Base-by-base conservation (phyloP, 2,888 invertebrate species). In the Antheraea assamensis region DNA sequence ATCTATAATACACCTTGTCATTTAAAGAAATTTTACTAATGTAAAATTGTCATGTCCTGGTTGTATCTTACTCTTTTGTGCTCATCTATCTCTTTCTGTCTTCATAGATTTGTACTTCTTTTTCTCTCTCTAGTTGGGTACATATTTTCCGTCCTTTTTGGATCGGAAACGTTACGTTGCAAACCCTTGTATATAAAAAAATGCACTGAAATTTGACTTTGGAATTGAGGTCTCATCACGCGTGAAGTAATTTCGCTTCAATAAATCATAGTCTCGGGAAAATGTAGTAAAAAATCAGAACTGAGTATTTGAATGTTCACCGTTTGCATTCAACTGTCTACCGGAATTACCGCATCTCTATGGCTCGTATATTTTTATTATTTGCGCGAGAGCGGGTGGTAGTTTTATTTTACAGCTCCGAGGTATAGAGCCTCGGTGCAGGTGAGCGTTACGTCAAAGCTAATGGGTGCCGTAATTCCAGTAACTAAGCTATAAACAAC, bases 401-500 rank as follows among this genome's bases (percentile, higher is more conserved):
- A 70, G 72, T 73, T 73, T 73, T 73, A 73, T 73, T 73, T 73
- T 70, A 73, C 70, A 73, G 58, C 70, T 58, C n/a, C 58, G 15
- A 5, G 42, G 47, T 5, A 42, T 27, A 35, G 35, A 35, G 61
- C 15, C 30, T 35, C 68, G 55, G 71, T 52, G 31, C 72, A 70
- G 66, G 76, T 72, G 71, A 76, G 74, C 52, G 70, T 75, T 72
- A 52, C 72, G 75, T 75, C 72, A 73, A 76, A 76, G 52, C 75
- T 72, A 76, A 74, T 72, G 68, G 75, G 49, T 73, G 72, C 74
- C 76, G 75, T 78, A 76, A 76, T 76, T 75, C 72, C 72, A 75
- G 68, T 72, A 76, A 74, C 73, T 74, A 72, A 73, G 74, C 76
- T 61, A 76, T 79, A 78, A 79, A 78, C 78, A 76, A 75, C 70